These are phyloP conservation scores for Taurulus bubalis DNA, from an alignment of 2,113 vertebrate species.

Conservation along the genomic window DNA sequence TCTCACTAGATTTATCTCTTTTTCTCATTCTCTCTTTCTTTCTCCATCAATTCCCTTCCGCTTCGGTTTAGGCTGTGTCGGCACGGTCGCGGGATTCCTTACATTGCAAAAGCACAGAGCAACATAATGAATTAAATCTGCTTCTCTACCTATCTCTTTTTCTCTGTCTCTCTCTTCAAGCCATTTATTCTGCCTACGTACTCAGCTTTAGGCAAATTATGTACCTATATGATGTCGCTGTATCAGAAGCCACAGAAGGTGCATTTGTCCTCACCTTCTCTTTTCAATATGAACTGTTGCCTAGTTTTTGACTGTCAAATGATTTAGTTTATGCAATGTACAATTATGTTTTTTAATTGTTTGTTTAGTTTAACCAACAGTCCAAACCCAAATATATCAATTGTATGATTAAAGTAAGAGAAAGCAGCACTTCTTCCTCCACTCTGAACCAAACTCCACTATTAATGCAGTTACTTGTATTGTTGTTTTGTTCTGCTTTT, in stretches of 20 bases:
- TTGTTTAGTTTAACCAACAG: not conserved
- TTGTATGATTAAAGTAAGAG: not conserved
- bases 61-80: not conserved
- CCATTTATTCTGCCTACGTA: conserved; percentile 10
- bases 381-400: not conserved
- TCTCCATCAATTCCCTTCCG: conserved; percentile 9
- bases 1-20: conserved; percentile 2
- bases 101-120: conserved; percentile 5
- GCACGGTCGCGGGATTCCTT: conserved; percentile 16
- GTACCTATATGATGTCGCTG: not conserved
- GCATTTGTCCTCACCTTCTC: too few relatives aligned
- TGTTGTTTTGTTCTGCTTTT: conserved; percentile 61
- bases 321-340: not conserved
- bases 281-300: not conserved
- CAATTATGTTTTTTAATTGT: not conserved
- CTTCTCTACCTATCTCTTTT: not conserved
- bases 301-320: not conserved
- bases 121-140: conserved; percentile 10
- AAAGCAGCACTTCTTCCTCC: not conserved
- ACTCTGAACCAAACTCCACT: conserved; percentile 9
- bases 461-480: not conserved
- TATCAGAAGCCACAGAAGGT: not conserved
- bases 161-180: not conserved
- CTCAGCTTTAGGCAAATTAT: conserved; percentile 44
- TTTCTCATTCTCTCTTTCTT: conserved; percentile 1